These are phyloP conservation scores for Pegoplata infirma DNA, from an alignment of 2,888 invertebrate species.

Conservation along the genomic window DNA sequence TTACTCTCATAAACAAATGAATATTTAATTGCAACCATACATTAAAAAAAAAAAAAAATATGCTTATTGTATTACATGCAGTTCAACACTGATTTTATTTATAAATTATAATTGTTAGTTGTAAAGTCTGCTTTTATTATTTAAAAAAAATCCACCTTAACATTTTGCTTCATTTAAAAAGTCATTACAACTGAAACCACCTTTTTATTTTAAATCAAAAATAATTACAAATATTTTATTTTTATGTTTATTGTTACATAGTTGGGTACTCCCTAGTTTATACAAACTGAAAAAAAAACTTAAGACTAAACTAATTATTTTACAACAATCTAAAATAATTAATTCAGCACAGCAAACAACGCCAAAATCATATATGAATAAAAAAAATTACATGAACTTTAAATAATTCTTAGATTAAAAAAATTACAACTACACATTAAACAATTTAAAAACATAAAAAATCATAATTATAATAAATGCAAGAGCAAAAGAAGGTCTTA, in stretches of 20 bases:
- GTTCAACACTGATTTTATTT: not conserved
- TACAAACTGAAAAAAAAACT: not conserved
- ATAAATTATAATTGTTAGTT: not conserved
- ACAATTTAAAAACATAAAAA: conserved; percentile 19
- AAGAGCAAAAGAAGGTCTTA: not conserved
- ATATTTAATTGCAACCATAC: too few species aligned
- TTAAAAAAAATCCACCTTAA: conserved; percentile 7
- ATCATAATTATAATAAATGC: conserved; percentile 39
- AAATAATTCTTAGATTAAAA: conserved; percentile 27
- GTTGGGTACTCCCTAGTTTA: too few species aligned
- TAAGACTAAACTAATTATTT: conserved; percentile 8
- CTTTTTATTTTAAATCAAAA: conserved; percentile 30
- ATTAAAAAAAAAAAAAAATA: too few species aligned
- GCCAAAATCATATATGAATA: not conserved
- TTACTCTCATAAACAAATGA: too few species aligned
- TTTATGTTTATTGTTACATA: too few species aligned
- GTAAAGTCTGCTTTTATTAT: not conserved
- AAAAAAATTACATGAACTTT: conserved; percentile 4
- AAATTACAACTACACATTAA: conserved; percentile 3
- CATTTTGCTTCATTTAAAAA: conserved; percentile 53
- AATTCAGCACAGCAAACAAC: not conserved
- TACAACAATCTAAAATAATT: not conserved
- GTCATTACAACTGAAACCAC: conserved; percentile 44
- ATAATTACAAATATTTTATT: conserved; percentile 31
- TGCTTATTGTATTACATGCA: too few species aligned